These are phyloP conservation scores for Rotaria socialis DNA, from an alignment of 2,888 invertebrate genomes.

Conservation along the genomic window DNA sequence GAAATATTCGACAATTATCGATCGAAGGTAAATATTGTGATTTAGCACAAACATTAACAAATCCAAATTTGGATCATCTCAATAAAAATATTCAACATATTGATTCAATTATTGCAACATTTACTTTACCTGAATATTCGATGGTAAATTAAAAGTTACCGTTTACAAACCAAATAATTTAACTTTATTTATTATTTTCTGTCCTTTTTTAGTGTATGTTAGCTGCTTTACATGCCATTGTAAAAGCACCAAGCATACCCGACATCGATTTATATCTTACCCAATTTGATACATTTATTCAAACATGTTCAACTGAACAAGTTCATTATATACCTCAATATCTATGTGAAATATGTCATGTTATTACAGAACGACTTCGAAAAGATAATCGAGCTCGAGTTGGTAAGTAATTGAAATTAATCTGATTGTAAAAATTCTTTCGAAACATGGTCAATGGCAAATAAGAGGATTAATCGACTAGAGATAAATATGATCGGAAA, in stretches of 20 bases:
- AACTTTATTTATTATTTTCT: background rate
- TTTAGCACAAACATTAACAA: background rate
- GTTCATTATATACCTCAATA: slow-evolving; percentile 13
- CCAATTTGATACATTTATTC: slow-evolving; percentile 11
- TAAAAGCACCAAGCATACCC: slow-evolving; percentile 26
- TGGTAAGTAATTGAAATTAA: background rate
- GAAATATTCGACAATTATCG: slow-evolving; percentile 1
- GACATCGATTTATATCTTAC: background rate
- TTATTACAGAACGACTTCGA: slow-evolving; percentile 24
- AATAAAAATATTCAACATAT: slow-evolving; percentile 33
- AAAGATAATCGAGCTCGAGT: background rate
- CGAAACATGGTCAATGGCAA: no score
- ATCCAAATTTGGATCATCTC: background rate
- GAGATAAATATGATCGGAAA: no score
- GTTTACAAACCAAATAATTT: background rate
- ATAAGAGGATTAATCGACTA: no score
- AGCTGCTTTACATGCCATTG: slow-evolving; percentile 11
- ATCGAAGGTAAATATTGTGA: background rate
- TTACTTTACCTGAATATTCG: slow-evolving; percentile 14
- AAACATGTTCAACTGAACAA: slow-evolving; percentile 27
- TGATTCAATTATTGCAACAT: slow-evolving; percentile 1
- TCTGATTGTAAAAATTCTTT: no score
- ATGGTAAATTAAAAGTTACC: background rate
- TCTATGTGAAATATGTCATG: slow-evolving; percentile 25
- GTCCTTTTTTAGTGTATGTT: background rate